Base-by-base conservation (phyloP, 2,888 invertebrate species). In the Phengaris arion region DNA sequence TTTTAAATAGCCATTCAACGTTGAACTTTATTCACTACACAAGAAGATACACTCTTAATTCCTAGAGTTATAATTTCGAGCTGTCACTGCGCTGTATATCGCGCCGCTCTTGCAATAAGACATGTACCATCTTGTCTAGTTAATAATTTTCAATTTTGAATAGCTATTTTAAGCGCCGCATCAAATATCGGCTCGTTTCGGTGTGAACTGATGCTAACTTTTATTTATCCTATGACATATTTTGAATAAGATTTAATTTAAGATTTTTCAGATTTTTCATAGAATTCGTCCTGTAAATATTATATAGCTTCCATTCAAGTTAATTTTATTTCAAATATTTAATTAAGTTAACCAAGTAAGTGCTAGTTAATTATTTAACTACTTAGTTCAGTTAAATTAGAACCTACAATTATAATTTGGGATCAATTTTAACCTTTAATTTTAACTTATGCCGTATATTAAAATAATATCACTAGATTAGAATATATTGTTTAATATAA, bases 401-500 rank as follows among this genome's bases (percentile, higher is more conserved):
- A 72, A 52, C 22, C 35, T 54, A 72, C 35, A 52, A 12, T 72
- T 72, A 72, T 72, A 72, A 54, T 72, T 72, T 72, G 52, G 72
- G 72, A 72, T 52, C 72, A 72, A 72, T 72, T 54, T 70, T 54
- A 22, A 22, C 54, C 52, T 35, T 54, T 12, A 35, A 35, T 54
- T 22, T 72, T 54, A 52, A 76, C 74, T 78, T 75, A 78, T 75
- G 75, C 75, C 68, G 75, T 77, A 77, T 69, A 55, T 9, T 72
- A 70, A 15, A 70, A 72, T 70, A 51, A 54, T 72, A 72, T 72
- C 72, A 72, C 72, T 72, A 72, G 72, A 54, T 13, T 72, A 72
- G 35, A 72, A 48, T 74, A 68, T 57, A 77, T 78, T 76, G 68
- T 77, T 77, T 59, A 76, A 77, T 76, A 74, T 77, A 76, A 78